Evolutionary conservation across 2,888 invertebrate species (phyloP).

Genomic region (Cheilosia pagana): DNA sequence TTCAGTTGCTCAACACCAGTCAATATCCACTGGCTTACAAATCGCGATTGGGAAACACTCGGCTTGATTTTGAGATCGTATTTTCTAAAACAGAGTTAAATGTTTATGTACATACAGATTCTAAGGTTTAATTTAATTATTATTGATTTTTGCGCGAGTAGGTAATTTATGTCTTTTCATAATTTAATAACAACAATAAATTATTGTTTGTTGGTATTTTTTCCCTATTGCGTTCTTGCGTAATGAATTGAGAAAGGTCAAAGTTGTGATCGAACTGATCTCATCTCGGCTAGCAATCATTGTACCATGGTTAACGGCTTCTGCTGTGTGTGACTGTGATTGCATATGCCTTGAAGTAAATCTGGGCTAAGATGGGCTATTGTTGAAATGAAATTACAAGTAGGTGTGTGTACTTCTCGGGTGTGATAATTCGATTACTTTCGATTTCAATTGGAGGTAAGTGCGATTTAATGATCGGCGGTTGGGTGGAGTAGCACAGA

Average conservation of each 20-base stretch:
- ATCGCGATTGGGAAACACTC: not conserved
- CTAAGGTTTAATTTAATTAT: not conserved
- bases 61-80: constrained; percentile 17
- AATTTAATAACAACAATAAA: not conserved
- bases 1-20: constrained; percentile 28
- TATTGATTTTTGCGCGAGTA: not conserved
- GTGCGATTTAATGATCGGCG: constrained; percentile 12
- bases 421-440: constrained; percentile 25
- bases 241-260: constrained; percentile 39
- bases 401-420: not conserved
- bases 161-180: not conserved
- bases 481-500: constrained; percentile 1
- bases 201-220: constrained; percentile 24
- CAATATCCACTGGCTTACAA: not conserved
- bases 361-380: constrained; percentile 24
- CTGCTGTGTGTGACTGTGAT: not conserved
- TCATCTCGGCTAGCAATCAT: not conserved
- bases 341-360: not conserved
- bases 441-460: constrained; percentile 11
- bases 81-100: constrained; percentile 16
- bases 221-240: constrained; percentile 8
- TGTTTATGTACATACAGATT: not conserved
- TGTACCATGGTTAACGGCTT: constrained; percentile 1
- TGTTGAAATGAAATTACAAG: constrained; percentile 20
- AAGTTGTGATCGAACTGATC: constrained; percentile 6